Evolutionary conservation across 1,140 invertebrate species (phyloP).

Genomic region (Scaptomyza montana): DNA sequence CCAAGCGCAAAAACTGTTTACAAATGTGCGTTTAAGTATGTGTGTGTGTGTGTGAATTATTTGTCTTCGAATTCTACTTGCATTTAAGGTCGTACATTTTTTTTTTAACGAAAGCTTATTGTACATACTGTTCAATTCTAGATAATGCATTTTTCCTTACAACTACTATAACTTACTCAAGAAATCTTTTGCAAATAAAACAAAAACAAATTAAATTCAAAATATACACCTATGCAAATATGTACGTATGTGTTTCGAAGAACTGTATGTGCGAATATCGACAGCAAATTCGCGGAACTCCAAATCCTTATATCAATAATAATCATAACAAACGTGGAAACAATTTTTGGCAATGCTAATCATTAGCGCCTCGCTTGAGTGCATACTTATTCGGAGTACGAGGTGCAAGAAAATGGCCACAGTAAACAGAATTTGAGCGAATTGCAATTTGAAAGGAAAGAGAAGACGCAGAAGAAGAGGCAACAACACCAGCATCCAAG

Average conservation of each 20-base stretch:
- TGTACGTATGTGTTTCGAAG: conserved; percentile 14
- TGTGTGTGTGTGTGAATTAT: conserved; percentile 26
- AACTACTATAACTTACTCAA: neutral
- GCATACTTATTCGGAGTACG: conserved; percentile 1
- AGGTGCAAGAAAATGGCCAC: conserved; percentile 40
- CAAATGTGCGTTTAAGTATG: conserved; percentile 7
- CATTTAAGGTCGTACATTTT: conserved; percentile 19
- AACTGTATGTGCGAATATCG: conserved; percentile 25
- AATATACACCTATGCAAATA: conserved; percentile 16
- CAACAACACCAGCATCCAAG: conserved; percentile 41
- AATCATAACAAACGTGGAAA: conserved; percentile 38
- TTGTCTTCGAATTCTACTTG: conserved; percentile 5
- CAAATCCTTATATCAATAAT: conserved; percentile 40
- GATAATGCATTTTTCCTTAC: conserved; percentile 2
- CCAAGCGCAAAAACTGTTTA: conserved; percentile 32
- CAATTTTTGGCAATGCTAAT: conserved; percentile 40
- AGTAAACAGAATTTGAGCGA: conserved; percentile 32
- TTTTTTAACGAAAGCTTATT: conserved; percentile 20
- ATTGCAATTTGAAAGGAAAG: conserved; percentile 35
- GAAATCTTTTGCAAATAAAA: conserved; percentile 16
- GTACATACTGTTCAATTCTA: conserved; percentile 4
- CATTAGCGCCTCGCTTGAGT: conserved; percentile 9
- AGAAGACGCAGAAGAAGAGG: conserved; percentile 22
- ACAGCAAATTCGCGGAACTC: conserved; percentile 42
- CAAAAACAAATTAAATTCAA: conserved; percentile 50